Percentiles rank a stretch among this genome's conserved stretches.
Evolutionary conservation across 2,888 invertebrate species (phyloP).

Genomic region (Pogonocherus hispidulus): DNA sequence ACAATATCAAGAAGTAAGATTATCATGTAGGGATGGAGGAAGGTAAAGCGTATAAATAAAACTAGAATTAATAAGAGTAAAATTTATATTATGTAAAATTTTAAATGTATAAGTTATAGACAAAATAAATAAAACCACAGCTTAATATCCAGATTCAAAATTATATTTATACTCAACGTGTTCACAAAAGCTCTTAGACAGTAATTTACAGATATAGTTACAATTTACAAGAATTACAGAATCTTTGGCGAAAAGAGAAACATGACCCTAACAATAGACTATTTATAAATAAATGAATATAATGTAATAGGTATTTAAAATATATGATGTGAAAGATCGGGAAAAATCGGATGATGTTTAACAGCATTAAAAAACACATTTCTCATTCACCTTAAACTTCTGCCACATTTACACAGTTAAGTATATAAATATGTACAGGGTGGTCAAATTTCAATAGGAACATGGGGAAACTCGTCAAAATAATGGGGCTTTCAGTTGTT

Average conservation of each 20-base stretch:
- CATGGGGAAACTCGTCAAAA: neutral
- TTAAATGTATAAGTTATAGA: conserved; percentile 26
- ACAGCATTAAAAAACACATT: conserved; percentile 56
- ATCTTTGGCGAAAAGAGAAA: conserved; percentile 67
- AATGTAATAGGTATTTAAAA: conserved; percentile 32
- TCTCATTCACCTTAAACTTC: conserved; percentile 63
- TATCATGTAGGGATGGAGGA: too few species aligned
- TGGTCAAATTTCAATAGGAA: neutral
- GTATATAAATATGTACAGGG: conserved; percentile 60
- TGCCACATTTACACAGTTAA: conserved; percentile 55
- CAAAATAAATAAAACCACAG: conserved; percentile 34
- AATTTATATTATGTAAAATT: conserved; percentile 31
- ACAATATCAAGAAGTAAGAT: too few species aligned
- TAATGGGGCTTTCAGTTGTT: too few species aligned
- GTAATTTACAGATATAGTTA: conserved; percentile 65
- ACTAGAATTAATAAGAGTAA: neutral
- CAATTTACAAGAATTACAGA: conserved; percentile 63
- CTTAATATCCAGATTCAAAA: conserved; percentile 64
- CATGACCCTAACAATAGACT: conserved; percentile 34
- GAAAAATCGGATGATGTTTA: conserved; percentile 40
- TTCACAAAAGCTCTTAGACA: conserved; percentile 69
- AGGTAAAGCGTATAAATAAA: too few species aligned
- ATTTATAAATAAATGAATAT: conserved; percentile 44
- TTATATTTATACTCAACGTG: conserved; percentile 67
- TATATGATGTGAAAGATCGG: conserved; percentile 44